Base-by-base conservation (phyloP, 2,888 invertebrate species). In the Octonoba sinensis region DNA sequence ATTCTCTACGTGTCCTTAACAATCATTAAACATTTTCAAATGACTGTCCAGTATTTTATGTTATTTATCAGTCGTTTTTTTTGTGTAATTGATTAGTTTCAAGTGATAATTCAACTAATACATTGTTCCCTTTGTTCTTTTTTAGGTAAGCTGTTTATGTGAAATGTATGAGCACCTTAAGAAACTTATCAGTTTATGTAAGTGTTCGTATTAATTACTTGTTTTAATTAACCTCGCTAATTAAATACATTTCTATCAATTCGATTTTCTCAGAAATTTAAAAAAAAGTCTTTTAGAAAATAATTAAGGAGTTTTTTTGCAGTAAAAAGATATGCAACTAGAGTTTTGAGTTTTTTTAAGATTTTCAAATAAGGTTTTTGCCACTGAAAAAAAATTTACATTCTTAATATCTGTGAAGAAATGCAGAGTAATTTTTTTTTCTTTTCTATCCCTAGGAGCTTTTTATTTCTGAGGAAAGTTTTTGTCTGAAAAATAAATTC, bases 131-230 rank as follows among this genome's bases (percentile, higher is more conserved):
- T 36, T 36, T 36, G 36, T 36, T 36, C 36, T 36, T 36, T 36
- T 36, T 36, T 36, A 36, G 36, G 36, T 36, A 36, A 36, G 36
- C 36, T 36, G 36, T 36, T 36, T 36, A 2, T 36, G 36, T 36
- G 11, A 36, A 36, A 36, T 36, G 36, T 36, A 36, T 36, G 36
- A 36, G 36, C 8, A 36, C 36, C 36, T 36, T 36, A 36, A 36
- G 36, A 36, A 36, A 36, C 36, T 36, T 36, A 36, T 36, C 36
- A 36, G 11, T 11, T 36, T 36, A 36, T 36, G 65, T 65, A 65
- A 65, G 65, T 65, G 65, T 65, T 49, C 20, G n/a, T 22, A 65
- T 46, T 46, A 44, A 49, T 49, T 65, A 15, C 20, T 36, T 49
- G 13, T 11, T 22, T 49, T 49, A 65, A 65, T 49, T 65, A 49